Percentiles rank a stretch among this genome's conserved stretches.
Conservation (phyloP, 2,113 vertebrate genomes). For the Aegotheles bennettii region DNA sequence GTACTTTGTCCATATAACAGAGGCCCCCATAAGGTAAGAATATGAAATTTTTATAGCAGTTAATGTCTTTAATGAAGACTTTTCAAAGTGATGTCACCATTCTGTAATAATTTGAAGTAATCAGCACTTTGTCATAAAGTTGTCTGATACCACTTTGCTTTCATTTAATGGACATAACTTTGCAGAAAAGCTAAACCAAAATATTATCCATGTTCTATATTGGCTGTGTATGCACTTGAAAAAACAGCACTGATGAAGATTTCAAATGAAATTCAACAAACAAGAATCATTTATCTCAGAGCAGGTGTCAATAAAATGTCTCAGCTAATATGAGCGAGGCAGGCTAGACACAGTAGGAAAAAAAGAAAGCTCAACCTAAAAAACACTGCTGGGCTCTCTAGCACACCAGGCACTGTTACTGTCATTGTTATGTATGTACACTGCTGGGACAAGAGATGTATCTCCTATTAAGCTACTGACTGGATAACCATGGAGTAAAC, state of each 20-base stretch:
- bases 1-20: background rate
- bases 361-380: background rate
- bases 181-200: background rate
- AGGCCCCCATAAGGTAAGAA: background rate
- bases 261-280: background rate
- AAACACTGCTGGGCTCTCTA: background rate
- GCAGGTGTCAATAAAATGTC: background rate
- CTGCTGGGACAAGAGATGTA: background rate
- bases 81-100: background rate
- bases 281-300: background rate
- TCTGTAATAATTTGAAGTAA: background rate
- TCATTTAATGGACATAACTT: background rate
- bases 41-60: background rate
- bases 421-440: accelerated
- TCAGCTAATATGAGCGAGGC: background rate
- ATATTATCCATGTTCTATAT: background rate
- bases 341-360: background rate
- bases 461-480: background rate
- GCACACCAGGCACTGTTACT: accelerated
- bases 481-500: too few species aligned
- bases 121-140: background rate
- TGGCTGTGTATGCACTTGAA: background rate
- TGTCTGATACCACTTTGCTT: background rate
- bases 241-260: background rate
- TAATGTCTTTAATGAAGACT: background rate